Conservation (phyloP, 2,888 invertebrate genomes). For the Scaptomyza tumidula region DNA sequence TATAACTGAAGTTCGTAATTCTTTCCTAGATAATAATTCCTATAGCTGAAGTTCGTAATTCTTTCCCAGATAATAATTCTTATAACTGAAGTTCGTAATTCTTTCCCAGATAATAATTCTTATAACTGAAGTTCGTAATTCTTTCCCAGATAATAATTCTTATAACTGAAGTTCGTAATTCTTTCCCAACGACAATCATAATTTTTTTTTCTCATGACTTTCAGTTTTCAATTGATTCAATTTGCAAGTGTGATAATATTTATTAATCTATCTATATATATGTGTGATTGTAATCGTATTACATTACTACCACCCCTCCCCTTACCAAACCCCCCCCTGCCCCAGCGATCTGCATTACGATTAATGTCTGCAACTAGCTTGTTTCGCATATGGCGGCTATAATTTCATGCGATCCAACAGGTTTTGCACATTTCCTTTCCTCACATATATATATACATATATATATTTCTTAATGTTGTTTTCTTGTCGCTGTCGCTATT, state of each 20-base stretch:
- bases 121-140: too few relatives aligned
- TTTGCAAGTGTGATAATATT: neutral
- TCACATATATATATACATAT: constrained; percentile 4
- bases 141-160: too few relatives aligned
- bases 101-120: too few relatives aligned
- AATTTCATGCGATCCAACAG: constrained; percentile 58
- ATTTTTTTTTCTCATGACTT: neutral
- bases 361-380: constrained; percentile 23
- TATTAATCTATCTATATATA: neutral
- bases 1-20: too few relatives aligned
- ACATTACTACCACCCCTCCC: too few relatives aligned
- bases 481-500: constrained; percentile 5
- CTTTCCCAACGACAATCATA: too few relatives aligned
- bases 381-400: constrained; percentile 49
- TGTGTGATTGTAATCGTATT: neutral
- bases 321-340: neutral
- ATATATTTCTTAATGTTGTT: constrained; percentile 38
- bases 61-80: too few relatives aligned
- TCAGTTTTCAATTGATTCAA: neutral
- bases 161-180: too few relatives aligned
- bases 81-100: too few relatives aligned
- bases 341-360: too few relatives aligned
- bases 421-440: constrained; percentile 57
- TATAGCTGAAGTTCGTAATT: too few relatives aligned
- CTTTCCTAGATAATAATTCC: too few relatives aligned